Percentiles rank a stretch among this genome's conserved stretches.
Conservation (phyloP, 1,140 invertebrate species). For the Bombus confusus region DNA sequence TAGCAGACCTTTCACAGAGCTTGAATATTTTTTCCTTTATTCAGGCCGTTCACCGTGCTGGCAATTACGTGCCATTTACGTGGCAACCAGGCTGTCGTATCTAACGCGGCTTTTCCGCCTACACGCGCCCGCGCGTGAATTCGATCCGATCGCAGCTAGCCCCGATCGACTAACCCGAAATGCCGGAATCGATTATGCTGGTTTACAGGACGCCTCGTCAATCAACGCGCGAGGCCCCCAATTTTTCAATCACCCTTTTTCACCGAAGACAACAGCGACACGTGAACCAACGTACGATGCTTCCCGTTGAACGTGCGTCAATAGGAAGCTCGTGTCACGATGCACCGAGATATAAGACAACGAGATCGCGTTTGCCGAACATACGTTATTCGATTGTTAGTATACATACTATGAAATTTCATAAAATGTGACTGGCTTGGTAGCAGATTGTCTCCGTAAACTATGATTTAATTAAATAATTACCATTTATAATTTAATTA, state of each 20-base stretch:
- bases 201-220: slow-evolving; percentile 11
- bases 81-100: slow-evolving; percentile 28
- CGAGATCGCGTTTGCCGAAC: too few species aligned
- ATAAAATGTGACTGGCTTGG: too few species aligned
- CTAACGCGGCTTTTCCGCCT: slow-evolving; percentile 21
- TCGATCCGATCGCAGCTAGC: slow-evolving; percentile 28
- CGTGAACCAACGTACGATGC: neutral
- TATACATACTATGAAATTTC: too few species aligned
- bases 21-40: slow-evolving; percentile 43
- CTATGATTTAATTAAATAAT: neutral
- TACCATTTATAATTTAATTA: too few species aligned
- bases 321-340: neutral
- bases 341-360: neutral
- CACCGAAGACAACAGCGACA: neutral
- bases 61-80: slow-evolving; percentile 63
- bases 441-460: neutral
- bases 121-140: neutral
- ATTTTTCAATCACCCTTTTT: neutral
- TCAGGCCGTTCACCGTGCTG: slow-evolving; percentile 25
- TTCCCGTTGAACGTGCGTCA: neutral
- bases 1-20: slow-evolving; percentile 24
- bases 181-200: slow-evolving; percentile 35
- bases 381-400: too few species aligned
- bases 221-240: neutral
- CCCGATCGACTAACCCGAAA: slow-evolving; percentile 10